These are phyloP conservation scores for Vulpes lagopus DNA, from an alignment of 2,113 vertebrate genomes.

Conservation along the genomic window DNA sequence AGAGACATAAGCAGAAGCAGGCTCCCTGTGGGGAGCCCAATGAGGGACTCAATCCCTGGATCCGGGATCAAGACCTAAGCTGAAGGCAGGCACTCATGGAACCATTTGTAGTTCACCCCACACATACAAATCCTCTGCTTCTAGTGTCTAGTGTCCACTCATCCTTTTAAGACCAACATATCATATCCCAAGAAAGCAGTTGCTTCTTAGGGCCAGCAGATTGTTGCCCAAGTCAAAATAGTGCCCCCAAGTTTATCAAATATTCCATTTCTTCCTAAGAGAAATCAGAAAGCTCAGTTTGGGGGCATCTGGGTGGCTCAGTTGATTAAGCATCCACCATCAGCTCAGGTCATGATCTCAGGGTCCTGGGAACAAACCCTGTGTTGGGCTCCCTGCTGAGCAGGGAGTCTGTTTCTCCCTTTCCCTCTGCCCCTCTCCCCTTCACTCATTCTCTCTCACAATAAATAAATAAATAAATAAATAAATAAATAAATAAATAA, in stretches of 20 bases:
- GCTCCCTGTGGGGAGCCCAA: too few species aligned
- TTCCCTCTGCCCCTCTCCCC: not conserved
- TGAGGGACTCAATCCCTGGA: too few species aligned
- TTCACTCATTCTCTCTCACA: not conserved
- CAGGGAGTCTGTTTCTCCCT: not conserved
- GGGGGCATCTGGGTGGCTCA: not conserved
- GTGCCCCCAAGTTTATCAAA: not conserved
- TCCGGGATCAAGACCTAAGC: too few species aligned
- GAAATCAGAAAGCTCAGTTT: not conserved
- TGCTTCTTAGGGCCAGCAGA: not conserved
- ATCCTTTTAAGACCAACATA: not conserved
- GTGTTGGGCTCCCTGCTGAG: not conserved
- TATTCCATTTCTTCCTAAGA: not conserved
- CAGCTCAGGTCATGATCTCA: not conserved
- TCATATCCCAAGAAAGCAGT: not conserved
- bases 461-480: not conserved
- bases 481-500: not conserved
- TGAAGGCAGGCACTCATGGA: not conserved
- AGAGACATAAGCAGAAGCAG: too few species aligned
- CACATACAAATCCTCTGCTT: not conserved
- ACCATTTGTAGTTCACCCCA: not conserved
- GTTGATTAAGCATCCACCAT: not conserved
- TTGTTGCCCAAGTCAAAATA: not conserved
- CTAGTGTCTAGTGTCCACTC: not conserved
- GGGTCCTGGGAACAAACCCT: not conserved